Evolutionary conservation across 2,797 vertebrate species (phyloP), one percentile per base, ranked within the genome.

Genomic region (Sebastes jordani): DNA sequence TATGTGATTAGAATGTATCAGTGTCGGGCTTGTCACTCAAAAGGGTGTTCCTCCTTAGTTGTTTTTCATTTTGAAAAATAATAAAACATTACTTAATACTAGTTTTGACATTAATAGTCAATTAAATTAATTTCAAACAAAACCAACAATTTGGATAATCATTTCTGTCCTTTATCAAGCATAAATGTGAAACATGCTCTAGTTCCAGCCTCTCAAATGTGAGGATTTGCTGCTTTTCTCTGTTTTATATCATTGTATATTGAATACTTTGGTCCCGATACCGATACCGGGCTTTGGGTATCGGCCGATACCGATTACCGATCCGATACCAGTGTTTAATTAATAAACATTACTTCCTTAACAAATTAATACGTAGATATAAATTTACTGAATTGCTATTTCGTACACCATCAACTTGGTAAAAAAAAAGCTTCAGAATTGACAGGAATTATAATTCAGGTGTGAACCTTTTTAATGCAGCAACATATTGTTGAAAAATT

Each of bases 1-100:
- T n/a, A 61, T 11, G 46, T 61, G 74, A 69, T 80, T 69, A n/a
- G 22, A 42, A 71, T 66, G 49, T 34, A 74, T 74, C 58, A 27
- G 27, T 68, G 36, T n/a, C 64, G 10, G 38, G 49, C 27, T 62
- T 76, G 66, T 54, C 77, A 34, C 22, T 54, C 67, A 63, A 46
- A 55, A 32, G 3, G 3, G 20, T 13, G 6, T 30, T 30, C 25
- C 7, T 49, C 2, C 29, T 59, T 22, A 25, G 4, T 11, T 62
- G 10, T 67, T 66, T n/a, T 67, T 22, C 22, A 18, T 49, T 20
- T 38, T 11, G 18, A 16, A 71, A 52, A 66, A 32, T 16, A 18
- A 32, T 11, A 25, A 23, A 29, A 34, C 36, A 49, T 30, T 27
- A 46, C 22, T 71, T 54, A 25, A n/a, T 18, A 23, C 13, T 13